Percentiles rank a stretch among this genome's conserved stretches.
Conservation (phyloP, 2,888 invertebrate species). For the Vanessa cardui region DNA sequence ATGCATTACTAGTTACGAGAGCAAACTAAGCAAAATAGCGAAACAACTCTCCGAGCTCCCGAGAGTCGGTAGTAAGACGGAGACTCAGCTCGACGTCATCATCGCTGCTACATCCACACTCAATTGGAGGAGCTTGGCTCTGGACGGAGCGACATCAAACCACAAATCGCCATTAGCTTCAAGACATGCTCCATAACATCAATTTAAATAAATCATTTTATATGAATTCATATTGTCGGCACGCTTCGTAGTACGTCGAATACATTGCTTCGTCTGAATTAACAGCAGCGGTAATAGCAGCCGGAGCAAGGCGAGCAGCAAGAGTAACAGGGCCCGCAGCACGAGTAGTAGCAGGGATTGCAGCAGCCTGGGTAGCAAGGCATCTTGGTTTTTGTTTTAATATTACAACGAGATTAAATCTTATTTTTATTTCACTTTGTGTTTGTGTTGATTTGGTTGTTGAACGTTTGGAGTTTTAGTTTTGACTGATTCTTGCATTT, state of each 20-base stretch:
- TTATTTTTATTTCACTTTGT: not conserved
- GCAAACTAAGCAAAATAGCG: not conserved
- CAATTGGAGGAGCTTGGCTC: constrained; percentile 30
- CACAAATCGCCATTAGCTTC: constrained; percentile 11
- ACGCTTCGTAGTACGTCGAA: constrained; percentile 3
- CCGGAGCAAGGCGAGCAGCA: constrained; percentile 55
- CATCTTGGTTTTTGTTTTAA: constrained; percentile 39
- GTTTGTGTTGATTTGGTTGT: constrained; percentile 42
- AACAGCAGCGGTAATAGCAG: constrained; percentile 46
- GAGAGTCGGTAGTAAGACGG: constrained; percentile 20
- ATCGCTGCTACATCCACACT: constrained; percentile 30
- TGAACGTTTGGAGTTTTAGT: constrained; percentile 56
- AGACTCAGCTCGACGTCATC: constrained; percentile 12
- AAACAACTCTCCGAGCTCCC: constrained; percentile 26
- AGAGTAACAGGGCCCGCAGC: constrained; percentile 53
- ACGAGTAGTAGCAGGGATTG: constrained; percentile 45
- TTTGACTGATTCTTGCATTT: constrained; percentile 42
- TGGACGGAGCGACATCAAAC: constrained; percentile 23
- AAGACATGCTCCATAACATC: constrained; percentile 5
- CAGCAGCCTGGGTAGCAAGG: constrained; percentile 50
- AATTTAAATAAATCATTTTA: not conserved
- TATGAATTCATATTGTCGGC: not conserved
- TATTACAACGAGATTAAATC: too few relatives aligned
- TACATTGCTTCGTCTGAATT: constrained; percentile 12
- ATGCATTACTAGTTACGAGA: not conserved